phyloP scores from a whole-genome alignment of 37 sponge, comb jelly and placozoan genomes.

The Agelas oroides region DNA sequence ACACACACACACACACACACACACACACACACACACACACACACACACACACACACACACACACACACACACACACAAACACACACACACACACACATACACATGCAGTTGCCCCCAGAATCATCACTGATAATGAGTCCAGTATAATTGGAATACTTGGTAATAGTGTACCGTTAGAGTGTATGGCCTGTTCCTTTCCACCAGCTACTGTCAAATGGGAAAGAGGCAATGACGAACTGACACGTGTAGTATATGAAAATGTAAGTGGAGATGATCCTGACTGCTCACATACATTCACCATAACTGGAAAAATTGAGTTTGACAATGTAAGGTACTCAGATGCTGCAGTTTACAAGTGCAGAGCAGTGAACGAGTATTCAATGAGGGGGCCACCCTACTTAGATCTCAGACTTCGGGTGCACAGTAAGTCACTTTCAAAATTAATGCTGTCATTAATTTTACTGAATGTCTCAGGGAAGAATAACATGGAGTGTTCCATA shows the following conservation, averaged over 20 bases:
- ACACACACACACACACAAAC: conserved; percentile 11
- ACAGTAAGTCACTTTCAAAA: not conserved
- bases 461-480: not conserved
- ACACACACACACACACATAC: conserved; percentile 6
- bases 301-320: too few species aligned
- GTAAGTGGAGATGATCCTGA: not conserved
- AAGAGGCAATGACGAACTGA: not conserved
- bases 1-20: conserved; percentile 14
- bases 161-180: not conserved
- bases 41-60: conserved; percentile 11
- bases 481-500: too few species aligned
- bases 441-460: not conserved
- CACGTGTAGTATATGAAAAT: not conserved
- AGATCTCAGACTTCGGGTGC: too few species aligned
- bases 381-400: too few species aligned
- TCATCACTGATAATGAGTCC: not conserved
- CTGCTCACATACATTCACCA: too few species aligned
- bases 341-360: not conserved
- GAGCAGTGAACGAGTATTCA: too few species aligned
- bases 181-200: not conserved
- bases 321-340: not conserved
- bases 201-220: not conserved
- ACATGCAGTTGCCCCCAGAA: not conserved
- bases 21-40: conserved; percentile 17
- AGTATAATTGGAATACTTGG: not conserved